Base-by-base conservation (phyloP, 2,113 vertebrate species). In the Hiodon alosoides region DNA sequence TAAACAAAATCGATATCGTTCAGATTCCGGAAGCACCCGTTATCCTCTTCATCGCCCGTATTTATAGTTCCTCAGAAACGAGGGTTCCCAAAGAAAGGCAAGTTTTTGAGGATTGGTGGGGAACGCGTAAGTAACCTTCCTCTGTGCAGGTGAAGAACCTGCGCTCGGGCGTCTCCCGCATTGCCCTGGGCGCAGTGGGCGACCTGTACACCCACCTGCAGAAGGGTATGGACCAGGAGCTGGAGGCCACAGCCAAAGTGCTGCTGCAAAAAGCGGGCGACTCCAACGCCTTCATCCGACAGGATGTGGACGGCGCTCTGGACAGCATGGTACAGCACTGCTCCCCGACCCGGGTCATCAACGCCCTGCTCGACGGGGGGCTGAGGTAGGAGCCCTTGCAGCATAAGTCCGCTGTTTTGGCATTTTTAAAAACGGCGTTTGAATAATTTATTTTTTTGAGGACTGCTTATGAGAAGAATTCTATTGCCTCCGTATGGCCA, bases 161-260 rank as follows among this genome's bases (percentile, higher is more conserved):
- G 83, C 94, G 97, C 46, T 98, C 97, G 67, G 88, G 93, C n/a
- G 96, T 99, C 83, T 97, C 95, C 55, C 93, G 96, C 77, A 91
- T 93, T 79, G 96, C 97, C 4, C 91, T 99, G 73, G 87, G 92
- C 70, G 94, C 95, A 66, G 85, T 98, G 84, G 91, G 92, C 58
- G 95, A 97, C 82, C 87, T 98, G 85, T 98, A 94, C 83, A 91
- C 83, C 72, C 79, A 90, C 74, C 87, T 98, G 74, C 94, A 94
- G 86, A 96, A 91, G 85, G 87, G 80, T 54, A 98, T 98, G 97
- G 97, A 99, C 85, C 94, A 94, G 85, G 96, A 99, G 85, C 83
- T 99, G 80, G 96, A 98, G 69, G 89, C 83, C 64, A 90, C 92
- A 72, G 94, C 94, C 53, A 93, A 92, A 83, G 91, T 91, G 73